These are phyloP conservation scores for Papilio aristodemus DNA, from an alignment of 1,140 invertebrate genomes.

Conservation along the genomic window DNA sequence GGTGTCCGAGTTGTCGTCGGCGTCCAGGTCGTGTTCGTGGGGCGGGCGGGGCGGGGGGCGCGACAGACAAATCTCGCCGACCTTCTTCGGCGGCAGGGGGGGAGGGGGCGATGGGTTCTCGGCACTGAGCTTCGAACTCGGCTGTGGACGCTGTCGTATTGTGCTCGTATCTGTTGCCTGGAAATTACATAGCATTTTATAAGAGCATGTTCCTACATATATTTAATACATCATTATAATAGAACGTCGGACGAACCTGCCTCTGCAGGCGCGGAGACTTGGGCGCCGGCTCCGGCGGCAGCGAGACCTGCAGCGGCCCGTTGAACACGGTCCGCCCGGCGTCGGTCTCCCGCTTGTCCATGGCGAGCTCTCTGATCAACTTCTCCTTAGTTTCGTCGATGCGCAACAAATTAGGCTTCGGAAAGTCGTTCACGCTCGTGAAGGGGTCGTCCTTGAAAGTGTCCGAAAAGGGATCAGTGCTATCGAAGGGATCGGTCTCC, in stretches of 20 bases:
- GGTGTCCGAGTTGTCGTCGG: constrained; percentile 52
- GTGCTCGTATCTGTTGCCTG: constrained; percentile 59
- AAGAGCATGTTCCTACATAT: neutral
- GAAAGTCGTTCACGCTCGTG: constrained; percentile 70
- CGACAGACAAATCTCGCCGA: constrained; percentile 72
- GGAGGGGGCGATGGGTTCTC: constrained; percentile 85
- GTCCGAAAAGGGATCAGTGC: constrained; percentile 84
- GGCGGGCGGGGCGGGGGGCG: constrained; percentile 84
- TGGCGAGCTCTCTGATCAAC: constrained; percentile 42
- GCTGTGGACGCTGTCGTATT: constrained; percentile 64
- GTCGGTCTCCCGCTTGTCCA: constrained; percentile 44
- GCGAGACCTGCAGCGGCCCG: constrained; percentile 84
- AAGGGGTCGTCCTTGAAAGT: constrained; percentile 83
- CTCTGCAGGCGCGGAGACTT: constrained; percentile 71
- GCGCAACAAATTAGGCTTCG: constrained; percentile 55
- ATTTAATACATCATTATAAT: neutral
- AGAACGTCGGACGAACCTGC: constrained; percentile 54
- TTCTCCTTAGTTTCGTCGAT: constrained; percentile 57
- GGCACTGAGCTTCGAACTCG: constrained; percentile 83
- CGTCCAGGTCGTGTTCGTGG: constrained; percentile 83
- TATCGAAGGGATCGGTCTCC: constrained; percentile 86
- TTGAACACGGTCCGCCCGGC: constrained; percentile 70
- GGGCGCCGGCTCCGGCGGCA: constrained; percentile 83
- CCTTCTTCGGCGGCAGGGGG: constrained; percentile 91
- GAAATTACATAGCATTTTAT: neutral